A percentile compares a stretch with the other conserved stretches of the same genome.
Conservation (phyloP, 2,113 vertebrate genomes). For the Camelus dromedarius region DNA sequence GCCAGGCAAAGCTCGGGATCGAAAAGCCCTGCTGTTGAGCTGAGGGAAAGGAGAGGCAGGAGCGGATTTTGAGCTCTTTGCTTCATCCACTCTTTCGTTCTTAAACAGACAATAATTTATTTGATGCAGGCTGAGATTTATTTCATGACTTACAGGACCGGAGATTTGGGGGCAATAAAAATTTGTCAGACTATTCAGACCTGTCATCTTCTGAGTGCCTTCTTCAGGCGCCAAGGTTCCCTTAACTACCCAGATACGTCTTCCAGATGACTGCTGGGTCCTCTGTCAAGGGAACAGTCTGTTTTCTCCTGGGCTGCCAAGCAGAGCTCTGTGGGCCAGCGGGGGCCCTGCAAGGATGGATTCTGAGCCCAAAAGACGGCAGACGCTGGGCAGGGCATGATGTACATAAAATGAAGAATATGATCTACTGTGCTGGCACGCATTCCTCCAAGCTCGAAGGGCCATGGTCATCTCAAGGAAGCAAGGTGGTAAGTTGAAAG, state of each 20-base stretch:
- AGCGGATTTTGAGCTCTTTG: not conserved
- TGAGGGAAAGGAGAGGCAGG: not conserved
- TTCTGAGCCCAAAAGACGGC: not conserved
- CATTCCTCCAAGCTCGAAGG: not conserved
- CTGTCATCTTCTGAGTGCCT: slow-evolving; percentile 79
- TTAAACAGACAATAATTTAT: slow-evolving; percentile 81
- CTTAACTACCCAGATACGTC: slow-evolving; percentile 77
- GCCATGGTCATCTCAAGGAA: rapidly evolving
- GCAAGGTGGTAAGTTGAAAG: not conserved
- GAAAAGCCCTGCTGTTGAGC: not conserved
- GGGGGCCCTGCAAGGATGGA: not conserved
- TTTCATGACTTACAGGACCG: slow-evolving; percentile 76
- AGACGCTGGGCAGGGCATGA: not conserved
- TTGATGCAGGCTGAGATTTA: slow-evolving; percentile 73
- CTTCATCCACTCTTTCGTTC: slow-evolving; percentile 9
- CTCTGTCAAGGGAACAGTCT: slow-evolving; percentile 25
- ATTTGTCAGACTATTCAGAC: slow-evolving; percentile 83
- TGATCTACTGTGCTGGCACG: not conserved
- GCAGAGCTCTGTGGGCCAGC: not conserved
- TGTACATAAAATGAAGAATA: not conserved
- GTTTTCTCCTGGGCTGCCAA: not conserved
- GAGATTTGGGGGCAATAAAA: slow-evolving; percentile 81
- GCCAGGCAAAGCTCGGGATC: not conserved
- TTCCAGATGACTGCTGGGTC: slow-evolving; percentile 60
- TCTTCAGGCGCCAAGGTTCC: slow-evolving; percentile 72